phyloP scores from a whole-genome alignment of 1,140 invertebrate genomes.

The Pseudomyrmex concolor region DNA sequence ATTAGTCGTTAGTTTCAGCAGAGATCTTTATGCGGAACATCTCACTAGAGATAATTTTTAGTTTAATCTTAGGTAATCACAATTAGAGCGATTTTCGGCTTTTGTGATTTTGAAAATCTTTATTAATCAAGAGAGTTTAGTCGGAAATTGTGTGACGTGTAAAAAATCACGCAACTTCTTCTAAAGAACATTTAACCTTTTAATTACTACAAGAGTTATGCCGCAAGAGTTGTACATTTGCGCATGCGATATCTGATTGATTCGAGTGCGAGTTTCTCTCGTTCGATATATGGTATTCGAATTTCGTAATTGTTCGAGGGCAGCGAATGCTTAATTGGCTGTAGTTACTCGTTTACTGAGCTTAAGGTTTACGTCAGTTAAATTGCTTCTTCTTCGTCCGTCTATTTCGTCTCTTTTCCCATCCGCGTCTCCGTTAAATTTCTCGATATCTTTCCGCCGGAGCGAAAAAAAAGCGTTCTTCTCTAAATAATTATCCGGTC shows the following conservation, averaged over 20 bases:
- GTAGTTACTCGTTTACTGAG: not conserved
- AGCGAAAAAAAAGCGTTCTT: not conserved
- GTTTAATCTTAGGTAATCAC: constrained; percentile 14
- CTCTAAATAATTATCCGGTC: constrained; percentile 39
- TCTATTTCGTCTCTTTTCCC: not conserved
- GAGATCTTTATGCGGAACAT: not conserved
- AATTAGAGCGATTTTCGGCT: not conserved
- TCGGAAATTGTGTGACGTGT: not conserved
- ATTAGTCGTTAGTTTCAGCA: not conserved
- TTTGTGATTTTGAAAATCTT: constrained; percentile 6
- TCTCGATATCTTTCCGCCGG: constrained; percentile 14
- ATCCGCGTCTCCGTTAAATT: constrained; percentile 11
- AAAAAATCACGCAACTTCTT: constrained; percentile 17
- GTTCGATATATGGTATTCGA: constrained; percentile 10
- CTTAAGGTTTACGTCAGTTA: not conserved
- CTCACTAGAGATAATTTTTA: not conserved
- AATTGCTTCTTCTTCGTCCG: constrained; percentile 20
- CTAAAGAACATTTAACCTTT: not conserved
- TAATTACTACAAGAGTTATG: too few relatives aligned
- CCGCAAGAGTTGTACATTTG: not conserved
- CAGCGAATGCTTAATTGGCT: constrained; percentile 59
- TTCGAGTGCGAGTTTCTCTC: not conserved
- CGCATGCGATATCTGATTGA: not conserved
- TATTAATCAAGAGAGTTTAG: constrained; percentile 1
- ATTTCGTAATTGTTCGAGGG: constrained; percentile 54